phyloP scores from a whole-genome alignment of 2,888 invertebrate species.

The Creontiades dilutus region DNA sequence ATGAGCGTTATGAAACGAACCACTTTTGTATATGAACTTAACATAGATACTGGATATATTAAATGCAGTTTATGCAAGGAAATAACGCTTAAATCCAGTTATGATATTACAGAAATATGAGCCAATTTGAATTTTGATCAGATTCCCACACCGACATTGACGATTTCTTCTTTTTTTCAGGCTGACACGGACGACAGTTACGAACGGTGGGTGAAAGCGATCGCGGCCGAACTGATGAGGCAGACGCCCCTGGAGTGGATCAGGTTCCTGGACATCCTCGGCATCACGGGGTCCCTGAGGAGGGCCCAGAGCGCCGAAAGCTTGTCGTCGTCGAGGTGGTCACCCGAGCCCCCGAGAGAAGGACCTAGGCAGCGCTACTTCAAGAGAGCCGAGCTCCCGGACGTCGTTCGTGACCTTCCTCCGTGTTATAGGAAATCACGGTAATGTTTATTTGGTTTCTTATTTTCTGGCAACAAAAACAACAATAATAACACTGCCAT shows the following conservation, averaged over 20 bases:
- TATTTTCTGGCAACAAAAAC: no score
- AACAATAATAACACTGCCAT: no score
- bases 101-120: no score
- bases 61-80: no score
- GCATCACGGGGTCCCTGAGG: slow-evolving; percentile 79
- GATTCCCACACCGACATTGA: no score
- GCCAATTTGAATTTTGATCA: no score
- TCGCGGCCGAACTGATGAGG: slow-evolving; percentile 86
- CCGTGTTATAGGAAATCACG: slow-evolving; percentile 80
- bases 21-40: no score
- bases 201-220: slow-evolving; percentile 86
- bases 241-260: slow-evolving; percentile 82
- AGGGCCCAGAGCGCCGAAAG: slow-evolving; percentile 74
- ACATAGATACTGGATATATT: no score
- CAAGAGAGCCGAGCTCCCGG: slow-evolving; percentile 71
- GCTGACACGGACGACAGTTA: slow-evolving; percentile 85
- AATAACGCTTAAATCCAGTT: no score
- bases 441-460: slow-evolving; percentile 5
- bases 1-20: no score
- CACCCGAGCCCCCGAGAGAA: slow-evolving; percentile 36
- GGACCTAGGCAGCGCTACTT: slow-evolving; percentile 53
- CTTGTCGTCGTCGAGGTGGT: slow-evolving; percentile 67
- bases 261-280: slow-evolving; percentile 84
- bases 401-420: slow-evolving; percentile 77
- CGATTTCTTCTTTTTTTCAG: slow-evolving; percentile 79